phyloP scores from a whole-genome alignment of 2,113 vertebrate genomes.

The Sapayoa aenigma region DNA sequence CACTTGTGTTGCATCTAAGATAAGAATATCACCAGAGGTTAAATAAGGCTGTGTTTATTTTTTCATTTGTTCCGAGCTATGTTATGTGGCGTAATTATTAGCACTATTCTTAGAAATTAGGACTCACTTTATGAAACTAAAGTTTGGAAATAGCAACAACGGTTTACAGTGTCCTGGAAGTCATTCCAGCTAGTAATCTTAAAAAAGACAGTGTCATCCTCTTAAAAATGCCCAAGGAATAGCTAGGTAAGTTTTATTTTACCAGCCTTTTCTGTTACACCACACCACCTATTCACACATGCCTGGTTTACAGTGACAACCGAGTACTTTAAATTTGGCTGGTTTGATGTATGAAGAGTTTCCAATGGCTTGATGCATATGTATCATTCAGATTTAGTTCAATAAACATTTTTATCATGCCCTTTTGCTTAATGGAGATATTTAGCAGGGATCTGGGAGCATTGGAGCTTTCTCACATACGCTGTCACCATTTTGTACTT shows the following conservation, averaged over 20 bases:
- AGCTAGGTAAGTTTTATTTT: background rate
- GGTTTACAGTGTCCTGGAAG: background rate
- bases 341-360: background rate
- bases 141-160: background rate
- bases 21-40: background rate
- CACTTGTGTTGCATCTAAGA: background rate
- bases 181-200: background rate
- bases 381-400: background rate
- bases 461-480: background rate
- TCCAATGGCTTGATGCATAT: background rate
- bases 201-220: background rate
- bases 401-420: background rate
- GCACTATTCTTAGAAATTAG: background rate
- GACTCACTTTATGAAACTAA: background rate
- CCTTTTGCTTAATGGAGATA: background rate
- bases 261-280: background rate
- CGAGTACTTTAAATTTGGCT: background rate
- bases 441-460: background rate
- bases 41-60: conserved; percentile 3
- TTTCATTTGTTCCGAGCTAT: background rate
- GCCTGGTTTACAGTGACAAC: background rate
- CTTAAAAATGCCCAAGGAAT: background rate
- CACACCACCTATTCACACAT: background rate
- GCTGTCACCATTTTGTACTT: background rate
- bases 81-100: background rate